A percentile compares a stretch with the other conserved stretches of the same genome.
Evolutionary conservation across 2,797 vertebrate genomes (phyloP).

Genomic region (Clamator glandarius): DNA sequence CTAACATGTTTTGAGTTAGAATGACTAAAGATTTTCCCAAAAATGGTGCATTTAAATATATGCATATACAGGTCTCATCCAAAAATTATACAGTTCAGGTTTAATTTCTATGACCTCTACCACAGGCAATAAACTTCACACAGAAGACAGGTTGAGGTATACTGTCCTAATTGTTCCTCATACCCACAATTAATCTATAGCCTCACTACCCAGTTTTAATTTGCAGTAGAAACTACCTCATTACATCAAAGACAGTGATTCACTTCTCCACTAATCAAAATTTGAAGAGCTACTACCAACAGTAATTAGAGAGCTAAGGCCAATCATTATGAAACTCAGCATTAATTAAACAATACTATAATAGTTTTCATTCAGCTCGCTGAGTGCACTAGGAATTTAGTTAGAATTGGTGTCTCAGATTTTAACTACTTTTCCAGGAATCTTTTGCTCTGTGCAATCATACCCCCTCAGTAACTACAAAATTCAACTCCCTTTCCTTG

Average conservation of each 20-base stretch:
- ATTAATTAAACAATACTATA: conserved; percentile 62
- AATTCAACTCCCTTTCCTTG: background rate
- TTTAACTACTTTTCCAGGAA: conserved; percentile 31
- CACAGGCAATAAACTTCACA: conserved; percentile 43
- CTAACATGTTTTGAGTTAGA: conserved; percentile 25
- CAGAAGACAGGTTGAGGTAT: background rate
- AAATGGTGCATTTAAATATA: background rate
- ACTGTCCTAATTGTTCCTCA: conserved; percentile 36
- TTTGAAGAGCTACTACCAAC: conserved; percentile 57
- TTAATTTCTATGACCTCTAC: conserved; percentile 56
- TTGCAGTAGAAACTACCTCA: conserved; percentile 25
- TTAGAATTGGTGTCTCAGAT: background rate
- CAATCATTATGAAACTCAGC: conserved; percentile 41
- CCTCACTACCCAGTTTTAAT: conserved; percentile 47
- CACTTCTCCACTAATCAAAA: conserved; percentile 65
- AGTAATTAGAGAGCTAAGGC: conserved; percentile 57
- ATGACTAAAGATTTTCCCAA: background rate
- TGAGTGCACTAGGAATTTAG: conserved; percentile 8
- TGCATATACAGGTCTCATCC: background rate
- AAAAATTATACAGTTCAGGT: background rate
- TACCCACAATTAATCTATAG: conserved; percentile 61
- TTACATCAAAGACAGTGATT: conserved; percentile 61
- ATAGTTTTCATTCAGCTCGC: background rate
- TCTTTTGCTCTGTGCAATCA: background rate
- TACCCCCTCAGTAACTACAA: background rate